These are phyloP conservation scores for Apamea monoglypha DNA, from an alignment of 2,888 invertebrate species.

Conservation along the genomic window DNA sequence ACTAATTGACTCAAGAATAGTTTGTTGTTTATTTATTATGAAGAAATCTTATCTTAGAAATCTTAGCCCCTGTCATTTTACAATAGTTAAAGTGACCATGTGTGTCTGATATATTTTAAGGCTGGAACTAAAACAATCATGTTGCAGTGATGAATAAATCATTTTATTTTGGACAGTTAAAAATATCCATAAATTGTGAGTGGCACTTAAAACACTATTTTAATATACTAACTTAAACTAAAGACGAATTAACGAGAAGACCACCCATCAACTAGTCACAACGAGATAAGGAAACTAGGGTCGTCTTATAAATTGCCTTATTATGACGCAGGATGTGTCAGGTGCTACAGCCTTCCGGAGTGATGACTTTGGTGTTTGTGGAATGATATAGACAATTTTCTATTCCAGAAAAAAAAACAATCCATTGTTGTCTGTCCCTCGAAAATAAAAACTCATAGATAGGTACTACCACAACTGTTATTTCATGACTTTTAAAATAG, in stretches of 20 bases:
- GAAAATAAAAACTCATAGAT: neutral
- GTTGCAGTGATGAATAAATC: neutral
- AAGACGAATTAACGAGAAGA: neutral
- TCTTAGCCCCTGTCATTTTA: neutral
- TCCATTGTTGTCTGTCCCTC: slow-evolving; percentile 13
- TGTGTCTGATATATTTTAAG: neutral
- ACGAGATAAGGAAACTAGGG: neutral
- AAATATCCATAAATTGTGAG: neutral
- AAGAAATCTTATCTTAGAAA: neutral
- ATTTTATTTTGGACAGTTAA: neutral
- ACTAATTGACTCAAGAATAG: slow-evolving; percentile 15
- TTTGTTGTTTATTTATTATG: neutral
- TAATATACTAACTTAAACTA: neutral
- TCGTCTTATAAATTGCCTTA: neutral
- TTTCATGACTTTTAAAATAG: neutral
- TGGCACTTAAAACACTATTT: neutral
- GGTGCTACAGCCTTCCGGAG: neutral
- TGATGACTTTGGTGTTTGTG: neutral
- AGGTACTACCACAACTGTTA: neutral
- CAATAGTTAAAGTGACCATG: neutral
- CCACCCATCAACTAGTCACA: neutral
- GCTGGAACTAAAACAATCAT: neutral
- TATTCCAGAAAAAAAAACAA: neutral
- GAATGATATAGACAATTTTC: neutral
- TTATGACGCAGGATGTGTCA: neutral